phyloP scores from a whole-genome alignment of 2,797 vertebrate species.

The Centroberyx gerrardi region DNA sequence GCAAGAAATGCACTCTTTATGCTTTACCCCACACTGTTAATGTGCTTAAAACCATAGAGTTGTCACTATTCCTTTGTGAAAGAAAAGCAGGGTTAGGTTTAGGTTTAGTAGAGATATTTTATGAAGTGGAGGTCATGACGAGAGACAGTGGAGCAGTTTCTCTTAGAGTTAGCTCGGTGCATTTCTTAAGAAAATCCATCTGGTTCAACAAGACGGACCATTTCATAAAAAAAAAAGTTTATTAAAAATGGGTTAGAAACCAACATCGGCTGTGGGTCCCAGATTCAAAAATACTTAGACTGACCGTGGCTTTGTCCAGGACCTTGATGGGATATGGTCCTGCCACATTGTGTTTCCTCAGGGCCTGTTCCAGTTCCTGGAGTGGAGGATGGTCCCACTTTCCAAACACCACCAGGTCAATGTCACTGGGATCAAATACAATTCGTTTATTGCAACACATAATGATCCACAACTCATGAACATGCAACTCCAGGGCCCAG shows the following conservation, averaged over 20 bases:
- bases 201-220: too few relatives aligned
- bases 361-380: conserved; percentile 95
- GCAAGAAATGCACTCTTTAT: too few relatives aligned
- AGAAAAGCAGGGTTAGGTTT: too few relatives aligned
- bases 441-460: background rate
- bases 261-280: background rate
- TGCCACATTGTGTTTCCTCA: conserved; percentile 93
- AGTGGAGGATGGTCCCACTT: conserved; percentile 96
- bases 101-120: too few relatives aligned
- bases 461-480: background rate
- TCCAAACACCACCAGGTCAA: conserved; percentile 98
- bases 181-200: too few relatives aligned
- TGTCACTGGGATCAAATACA: conserved; percentile 87
- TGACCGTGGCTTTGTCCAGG: conserved; percentile 98
- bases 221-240: background rate
- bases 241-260: background rate
- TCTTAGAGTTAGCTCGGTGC: too few relatives aligned
- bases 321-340: conserved; percentile 96
- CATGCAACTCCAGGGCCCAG: background rate
- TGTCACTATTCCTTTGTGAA: too few relatives aligned
- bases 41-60: too few relatives aligned
- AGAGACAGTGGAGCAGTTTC: too few relatives aligned
- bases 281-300: conserved; percentile 58
- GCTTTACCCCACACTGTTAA: too few relatives aligned
- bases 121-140: too few relatives aligned